Evolutionary conservation across 37 sponge, comb jelly and placozoan genomes (phyloP).

Genomic region (Dysidea cf. avara): DNA sequence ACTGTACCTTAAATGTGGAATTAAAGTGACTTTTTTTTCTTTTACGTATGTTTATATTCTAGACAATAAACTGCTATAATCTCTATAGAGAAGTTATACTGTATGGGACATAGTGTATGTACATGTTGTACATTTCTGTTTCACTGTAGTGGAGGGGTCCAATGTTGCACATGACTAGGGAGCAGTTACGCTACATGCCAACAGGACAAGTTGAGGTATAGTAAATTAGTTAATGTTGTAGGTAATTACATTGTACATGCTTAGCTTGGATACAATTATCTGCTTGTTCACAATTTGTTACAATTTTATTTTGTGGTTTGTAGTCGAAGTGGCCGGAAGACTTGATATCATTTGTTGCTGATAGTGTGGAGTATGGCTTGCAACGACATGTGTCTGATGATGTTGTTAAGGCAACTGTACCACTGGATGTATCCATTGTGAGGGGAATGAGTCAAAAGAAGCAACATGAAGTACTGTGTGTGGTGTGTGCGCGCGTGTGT

Average conservation of each 20-base stretch:
- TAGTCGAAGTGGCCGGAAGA: slow-evolving; percentile 34
- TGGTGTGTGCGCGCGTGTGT: slow-evolving; percentile 7
- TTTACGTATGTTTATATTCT: too few species aligned
- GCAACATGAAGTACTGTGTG: slow-evolving; percentile 43
- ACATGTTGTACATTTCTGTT: not conserved
- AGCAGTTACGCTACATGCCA: slow-evolving; percentile 40
- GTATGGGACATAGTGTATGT: too few species aligned
- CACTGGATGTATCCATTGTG: not conserved
- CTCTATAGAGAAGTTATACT: too few species aligned
- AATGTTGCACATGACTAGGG: slow-evolving; percentile 9
- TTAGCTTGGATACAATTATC: too few species aligned
- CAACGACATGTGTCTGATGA: not conserved
- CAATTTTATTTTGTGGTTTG: not conserved
- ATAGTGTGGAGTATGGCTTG: slow-evolving; percentile 22
- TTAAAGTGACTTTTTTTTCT: too few species aligned
- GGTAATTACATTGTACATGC: slow-evolving; percentile 3
- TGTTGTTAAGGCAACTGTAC: not conserved
- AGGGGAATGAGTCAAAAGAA: slow-evolving; percentile 62
- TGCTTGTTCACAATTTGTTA: not conserved
- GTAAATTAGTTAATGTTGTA: not conserved
- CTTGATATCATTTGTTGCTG: slow-evolving; percentile 13
- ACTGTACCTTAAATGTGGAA: too few species aligned
- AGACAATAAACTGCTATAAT: too few species aligned
- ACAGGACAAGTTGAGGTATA: slow-evolving; percentile 31
- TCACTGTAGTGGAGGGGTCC: slow-evolving; percentile 28